Evolutionary conservation across 2,797 vertebrate species (phyloP), one percentile per base, ranked within the genome.

Genomic region (Xyrichtys novacula): DNA sequence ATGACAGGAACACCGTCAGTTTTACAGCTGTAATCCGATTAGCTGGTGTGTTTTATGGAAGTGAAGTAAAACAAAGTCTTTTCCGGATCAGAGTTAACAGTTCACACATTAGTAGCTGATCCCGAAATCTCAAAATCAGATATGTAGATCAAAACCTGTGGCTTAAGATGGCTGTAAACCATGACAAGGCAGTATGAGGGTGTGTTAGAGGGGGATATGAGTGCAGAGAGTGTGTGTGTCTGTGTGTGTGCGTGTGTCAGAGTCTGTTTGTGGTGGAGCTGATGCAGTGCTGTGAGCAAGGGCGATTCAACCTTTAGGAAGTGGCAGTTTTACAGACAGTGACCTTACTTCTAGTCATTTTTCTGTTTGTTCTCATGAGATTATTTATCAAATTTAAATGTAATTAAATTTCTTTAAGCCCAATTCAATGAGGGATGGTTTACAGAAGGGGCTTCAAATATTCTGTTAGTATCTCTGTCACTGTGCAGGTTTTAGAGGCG

Each of bases 251-350:
- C 11, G 49, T 40, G 53, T 20, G 57, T 47, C 49, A 7, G 34
- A 29, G 26, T 56, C 34, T 26, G 25, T 32, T 50, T 52, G 57
- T 50, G 52, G 77, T 73, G 85, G 75, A 83, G 74, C 80, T 87
- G 80, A 70, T 80, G 84, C 70, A 72, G 83, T 61, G 19, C 76
- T 69, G 46, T 1, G 5, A 63, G 89, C 89, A 84, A 20, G 42
- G 7, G 80, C 87, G 80, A 64, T 88, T 89, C 89, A 91, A 91
- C 90, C 90, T 91, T 91, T 89, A 81, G 87, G 85, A 78, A 84
- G 85, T 89, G 90, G 90, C 90, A 90, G 81, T 86, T 66, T 76
- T 89, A 86, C 77, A 91, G 91, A 92, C 91, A 91, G 88, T 12
- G 23, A 6, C 7, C 7, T 70, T 58, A 63, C 90, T 88, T 26